phyloP scores from a whole-genome alignment of 1,140 invertebrate species.

The Calliopsis andreniformis region DNA sequence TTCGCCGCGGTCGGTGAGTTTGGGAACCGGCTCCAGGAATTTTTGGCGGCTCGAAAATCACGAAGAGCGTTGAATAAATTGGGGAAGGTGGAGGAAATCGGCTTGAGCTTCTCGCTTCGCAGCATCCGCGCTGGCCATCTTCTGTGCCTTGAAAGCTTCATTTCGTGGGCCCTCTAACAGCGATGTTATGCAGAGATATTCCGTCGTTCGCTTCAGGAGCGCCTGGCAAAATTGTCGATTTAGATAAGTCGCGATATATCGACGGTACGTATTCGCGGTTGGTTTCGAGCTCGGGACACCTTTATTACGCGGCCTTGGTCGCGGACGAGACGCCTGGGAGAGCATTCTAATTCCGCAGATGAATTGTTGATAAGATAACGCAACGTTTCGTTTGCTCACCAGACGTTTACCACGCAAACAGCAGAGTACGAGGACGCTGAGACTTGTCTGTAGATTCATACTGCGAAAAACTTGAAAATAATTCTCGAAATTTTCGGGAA shows the following conservation, averaged over 20 bases:
- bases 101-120: constrained; percentile 21
- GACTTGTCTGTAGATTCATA: not conserved
- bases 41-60: constrained; percentile 13
- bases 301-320: constrained; percentile 2
- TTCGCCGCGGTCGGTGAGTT: constrained; percentile 51
- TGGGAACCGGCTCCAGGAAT: constrained; percentile 37
- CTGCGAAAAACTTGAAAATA: not conserved
- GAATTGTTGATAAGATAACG: constrained; percentile 32
- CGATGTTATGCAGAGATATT: not conserved
- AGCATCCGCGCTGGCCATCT: not conserved
- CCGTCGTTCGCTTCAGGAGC: not conserved
- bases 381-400: not conserved
- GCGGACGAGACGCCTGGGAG: not conserved
- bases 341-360: constrained; percentile 16
- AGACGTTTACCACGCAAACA: constrained; percentile 20
- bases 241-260: not conserved
- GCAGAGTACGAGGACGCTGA: not conserved
- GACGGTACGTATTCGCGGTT: not conserved
- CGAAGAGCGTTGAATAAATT: constrained; percentile 32
- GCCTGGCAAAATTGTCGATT: not conserved
- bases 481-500: too few species aligned
- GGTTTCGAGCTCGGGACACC: not conserved
- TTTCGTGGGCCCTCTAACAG: not conserved
- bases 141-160: constrained; percentile 1
- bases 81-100: constrained; percentile 13